Evolutionary conservation across 2,113 vertebrate genomes (phyloP).

Genomic region (Dendropsophus ebraccatus): DNA sequence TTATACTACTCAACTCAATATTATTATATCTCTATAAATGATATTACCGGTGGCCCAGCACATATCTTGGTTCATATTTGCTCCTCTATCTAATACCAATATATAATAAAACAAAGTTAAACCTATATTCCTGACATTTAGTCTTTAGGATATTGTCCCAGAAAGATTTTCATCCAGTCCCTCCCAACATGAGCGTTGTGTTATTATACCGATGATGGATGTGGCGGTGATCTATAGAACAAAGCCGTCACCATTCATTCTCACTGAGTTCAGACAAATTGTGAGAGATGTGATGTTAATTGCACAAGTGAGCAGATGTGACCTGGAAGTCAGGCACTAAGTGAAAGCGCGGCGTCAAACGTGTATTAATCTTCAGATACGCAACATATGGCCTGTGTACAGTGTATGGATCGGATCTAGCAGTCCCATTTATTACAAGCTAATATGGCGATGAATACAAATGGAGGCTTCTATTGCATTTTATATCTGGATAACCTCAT

Average conservation of each 20-base stretch:
- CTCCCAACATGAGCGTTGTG: slow-evolving; percentile 11
- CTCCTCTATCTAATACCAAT: no score
- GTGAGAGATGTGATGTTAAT: slow-evolving; percentile 48
- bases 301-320: slow-evolving; percentile 47
- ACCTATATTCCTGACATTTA: neutral
- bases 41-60: no score
- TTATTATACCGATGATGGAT: slow-evolving; percentile 46
- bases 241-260: slow-evolving; percentile 49
- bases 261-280: slow-evolving; percentile 37
- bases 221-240: slow-evolving; percentile 34
- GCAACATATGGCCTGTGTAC: slow-evolving; percentile 42
- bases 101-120: neutral
- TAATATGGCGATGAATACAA: slow-evolving; percentile 26
- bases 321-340: slow-evolving; percentile 30
- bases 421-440: slow-evolving; percentile 9
- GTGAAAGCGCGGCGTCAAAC: slow-evolving; percentile 1
- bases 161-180: neutral
- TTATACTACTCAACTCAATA: no score
- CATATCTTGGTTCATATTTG: no score
- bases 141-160: neutral
- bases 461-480: neutral
- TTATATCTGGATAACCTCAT: neutral
- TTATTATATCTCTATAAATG: no score
- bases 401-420: slow-evolving; percentile 2
- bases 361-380: slow-evolving; percentile 39